Evolutionary conservation across 1,140 invertebrate genomes (phyloP).

Genomic region (Bombus haemorrhoidalis): DNA sequence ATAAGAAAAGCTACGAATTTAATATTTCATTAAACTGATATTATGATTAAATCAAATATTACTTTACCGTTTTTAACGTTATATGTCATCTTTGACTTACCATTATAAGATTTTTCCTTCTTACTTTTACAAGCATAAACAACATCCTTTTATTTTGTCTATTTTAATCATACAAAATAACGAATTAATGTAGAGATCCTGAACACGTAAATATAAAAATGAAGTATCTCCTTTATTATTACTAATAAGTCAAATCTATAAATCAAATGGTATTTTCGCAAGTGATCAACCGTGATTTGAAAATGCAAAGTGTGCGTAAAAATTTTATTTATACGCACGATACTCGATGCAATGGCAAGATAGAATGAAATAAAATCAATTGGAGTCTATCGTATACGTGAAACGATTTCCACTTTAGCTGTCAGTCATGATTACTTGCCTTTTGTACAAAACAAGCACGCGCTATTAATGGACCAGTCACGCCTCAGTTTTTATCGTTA

Average conservation of each 20-base stretch:
- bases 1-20: background rate
- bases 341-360: background rate
- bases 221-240: background rate
- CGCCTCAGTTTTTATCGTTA: background rate
- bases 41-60: background rate
- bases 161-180: too few species aligned
- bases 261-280: too few species aligned
- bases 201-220: too few species aligned
- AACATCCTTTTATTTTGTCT: background rate
- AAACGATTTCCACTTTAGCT: conserved; percentile 22
- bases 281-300: background rate
- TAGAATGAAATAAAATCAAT: conserved; percentile 40
- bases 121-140: background rate
- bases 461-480: background rate
- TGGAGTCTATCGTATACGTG: background rate
- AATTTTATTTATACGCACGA: background rate
- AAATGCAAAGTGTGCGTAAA: background rate
- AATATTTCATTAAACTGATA: background rate
- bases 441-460: background rate
- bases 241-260: background rate
- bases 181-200: too few species aligned
- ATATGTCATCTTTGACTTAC: background rate
- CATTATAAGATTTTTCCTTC: background rate
- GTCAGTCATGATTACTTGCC: conserved; percentile 10
- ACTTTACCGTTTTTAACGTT: background rate